Evolutionary conservation across 2,113 vertebrate species (phyloP).

Genomic region (Brachirus orientalis): DNA sequence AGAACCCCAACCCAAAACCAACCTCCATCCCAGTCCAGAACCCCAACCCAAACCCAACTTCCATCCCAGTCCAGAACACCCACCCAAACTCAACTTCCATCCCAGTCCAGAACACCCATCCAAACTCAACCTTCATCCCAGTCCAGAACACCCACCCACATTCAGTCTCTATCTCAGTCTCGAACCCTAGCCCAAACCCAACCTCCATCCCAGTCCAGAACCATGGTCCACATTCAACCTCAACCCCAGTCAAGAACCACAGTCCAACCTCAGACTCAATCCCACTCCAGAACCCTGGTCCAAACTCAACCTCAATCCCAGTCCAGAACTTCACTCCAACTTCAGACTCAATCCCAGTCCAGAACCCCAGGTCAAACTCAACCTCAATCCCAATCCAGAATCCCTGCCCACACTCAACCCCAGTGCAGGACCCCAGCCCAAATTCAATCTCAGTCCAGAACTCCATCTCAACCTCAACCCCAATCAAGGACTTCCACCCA

Average conservation of each 20-base stretch:
- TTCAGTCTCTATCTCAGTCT: too few species aligned
- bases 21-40: constrained; percentile 64
- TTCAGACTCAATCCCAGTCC: constrained; percentile 14
- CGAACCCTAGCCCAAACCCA: too few species aligned
- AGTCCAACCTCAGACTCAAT: background rate
- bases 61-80: constrained; percentile 22
- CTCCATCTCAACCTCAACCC: constrained; percentile 10
- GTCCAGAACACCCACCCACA: too few species aligned
- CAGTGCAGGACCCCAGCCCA: constrained; percentile 1
- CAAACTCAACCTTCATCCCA: too few species aligned
- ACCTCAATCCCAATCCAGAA: constrained; percentile 20
- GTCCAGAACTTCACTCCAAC: constrained; percentile 23
- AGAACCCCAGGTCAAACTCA: constrained; percentile 18
- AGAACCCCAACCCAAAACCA: constrained; percentile 20
- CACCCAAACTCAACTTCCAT: constrained; percentile 25
- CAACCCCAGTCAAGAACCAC: too few species aligned
- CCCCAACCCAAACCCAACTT: constrained; percentile 5
- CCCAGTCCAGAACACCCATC: constrained; percentile 16
- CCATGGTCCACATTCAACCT: too few species aligned
- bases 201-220: too few species aligned
- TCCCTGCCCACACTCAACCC: background rate
- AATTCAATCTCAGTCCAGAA: constrained; percentile 15
- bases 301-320: constrained; percentile 16
- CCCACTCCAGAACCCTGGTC: constrained; percentile 18
- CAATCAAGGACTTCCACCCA: constrained; percentile 28